Conservation (phyloP, 2,888 invertebrate genomes). For the Drosophila melanosoma region DNA sequence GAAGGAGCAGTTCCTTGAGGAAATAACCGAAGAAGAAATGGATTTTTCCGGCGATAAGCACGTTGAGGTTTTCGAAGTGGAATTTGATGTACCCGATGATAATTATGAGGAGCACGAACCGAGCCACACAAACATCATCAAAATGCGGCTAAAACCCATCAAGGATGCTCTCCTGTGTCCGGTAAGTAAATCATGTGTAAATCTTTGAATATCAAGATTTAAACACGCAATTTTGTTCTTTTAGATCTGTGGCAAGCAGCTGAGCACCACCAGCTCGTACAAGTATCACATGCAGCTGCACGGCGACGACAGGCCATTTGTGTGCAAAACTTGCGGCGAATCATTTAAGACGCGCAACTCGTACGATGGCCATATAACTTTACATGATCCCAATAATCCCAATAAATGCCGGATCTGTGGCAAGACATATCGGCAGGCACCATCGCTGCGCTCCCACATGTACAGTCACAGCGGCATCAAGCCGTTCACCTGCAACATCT, state of each 20-base stretch:
- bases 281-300: slow-evolving; percentile 85
- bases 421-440: slow-evolving; percentile 83
- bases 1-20: slow-evolving; percentile 18
- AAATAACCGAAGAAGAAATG: slow-evolving; percentile 36
- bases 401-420: slow-evolving; percentile 82
- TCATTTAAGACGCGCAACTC: slow-evolving; percentile 85
- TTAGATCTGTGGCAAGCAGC: slow-evolving; percentile 80
- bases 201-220: background rate
- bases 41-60: slow-evolving; percentile 22
- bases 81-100: slow-evolving; percentile 18
- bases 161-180: slow-evolving; percentile 72
- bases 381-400: slow-evolving; percentile 83
- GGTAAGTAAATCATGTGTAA: slow-evolving; percentile 41
- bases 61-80: slow-evolving; percentile 21
- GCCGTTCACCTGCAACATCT: slow-evolving; percentile 82
- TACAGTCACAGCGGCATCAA: slow-evolving; percentile 82
- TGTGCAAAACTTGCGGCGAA: slow-evolving; percentile 82
- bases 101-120: slow-evolving; percentile 4
- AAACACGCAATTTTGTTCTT: background rate
- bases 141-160: slow-evolving; percentile 24
- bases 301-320: slow-evolving; percentile 82
- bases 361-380: slow-evolving; percentile 83
- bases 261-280: slow-evolving; percentile 83
- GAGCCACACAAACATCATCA: background rate
- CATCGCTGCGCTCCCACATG: slow-evolving; percentile 82